Conservation (phyloP, 2,113 vertebrate species). For the Tachycineta bicolor region DNA sequence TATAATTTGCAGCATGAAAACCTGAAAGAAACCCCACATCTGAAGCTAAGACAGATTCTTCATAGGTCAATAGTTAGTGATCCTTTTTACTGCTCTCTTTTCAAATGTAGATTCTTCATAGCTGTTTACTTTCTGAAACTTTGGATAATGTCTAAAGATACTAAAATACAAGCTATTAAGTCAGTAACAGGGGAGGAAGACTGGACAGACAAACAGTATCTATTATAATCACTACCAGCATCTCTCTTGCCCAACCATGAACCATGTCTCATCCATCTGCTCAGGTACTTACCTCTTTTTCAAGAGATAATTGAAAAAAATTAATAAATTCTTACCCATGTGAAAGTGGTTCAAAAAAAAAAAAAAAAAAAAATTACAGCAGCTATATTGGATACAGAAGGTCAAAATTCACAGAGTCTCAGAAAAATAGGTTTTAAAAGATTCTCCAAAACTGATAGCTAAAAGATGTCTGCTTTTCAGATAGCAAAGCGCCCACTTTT, state of each 20-base stretch:
- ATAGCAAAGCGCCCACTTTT: neutral
- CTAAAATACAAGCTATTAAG: neutral
- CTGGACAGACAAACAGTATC: neutral
- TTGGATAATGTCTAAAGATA: neutral
- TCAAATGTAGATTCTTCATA: neutral
- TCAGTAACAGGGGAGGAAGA: neutral
- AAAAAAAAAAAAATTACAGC: neutral
- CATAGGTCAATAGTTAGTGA: neutral
- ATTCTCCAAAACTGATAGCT: neutral
- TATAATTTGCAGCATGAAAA: slow-evolving; percentile 4
- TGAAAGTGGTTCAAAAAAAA: neutral
- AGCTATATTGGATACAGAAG: neutral
- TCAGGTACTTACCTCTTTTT: neutral
- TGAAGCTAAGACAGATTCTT: neutral
- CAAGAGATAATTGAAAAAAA: neutral
- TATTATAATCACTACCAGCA: neutral
- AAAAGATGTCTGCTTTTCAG: neutral
- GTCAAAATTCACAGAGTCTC: neutral
- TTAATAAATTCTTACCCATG: neutral
- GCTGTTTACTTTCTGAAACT: neutral
- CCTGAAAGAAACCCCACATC: neutral
- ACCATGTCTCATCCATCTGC: neutral
- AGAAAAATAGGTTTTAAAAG: neutral
- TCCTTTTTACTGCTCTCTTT: neutral
- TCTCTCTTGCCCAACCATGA: neutral